Evolutionary conservation across 2,888 invertebrate species (phyloP).

Genomic region (Gerris lacustris): DNA sequence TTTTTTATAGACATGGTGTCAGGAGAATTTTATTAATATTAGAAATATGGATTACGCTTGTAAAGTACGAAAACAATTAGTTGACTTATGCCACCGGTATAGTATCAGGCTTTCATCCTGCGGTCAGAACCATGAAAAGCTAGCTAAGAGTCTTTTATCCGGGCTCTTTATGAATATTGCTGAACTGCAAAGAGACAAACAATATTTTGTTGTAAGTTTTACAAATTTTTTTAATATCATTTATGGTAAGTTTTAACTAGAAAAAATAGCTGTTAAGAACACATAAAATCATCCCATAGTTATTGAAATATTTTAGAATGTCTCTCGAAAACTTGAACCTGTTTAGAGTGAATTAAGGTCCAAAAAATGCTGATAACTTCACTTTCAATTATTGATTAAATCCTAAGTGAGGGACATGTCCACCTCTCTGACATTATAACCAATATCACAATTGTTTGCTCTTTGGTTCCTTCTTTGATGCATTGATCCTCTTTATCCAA

Average conservation of each 20-base stretch:
- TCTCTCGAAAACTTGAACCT: no score
- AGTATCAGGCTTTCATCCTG: conserved; percentile 52
- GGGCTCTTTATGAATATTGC: conserved; percentile 82
- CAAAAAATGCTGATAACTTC: no score
- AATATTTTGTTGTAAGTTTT: conserved; percentile 51
- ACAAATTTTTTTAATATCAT: background rate
- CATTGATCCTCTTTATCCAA: no score
- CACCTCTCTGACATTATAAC: no score
- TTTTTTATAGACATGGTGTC: conserved; percentile 63
- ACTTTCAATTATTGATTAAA: no score
- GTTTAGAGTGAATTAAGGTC: no score
- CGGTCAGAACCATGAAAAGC: conserved; percentile 37
- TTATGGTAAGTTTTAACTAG: background rate
- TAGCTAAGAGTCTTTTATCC: conserved; percentile 62
- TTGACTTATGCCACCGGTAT: conserved; percentile 53
- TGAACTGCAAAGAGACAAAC: conserved; percentile 59
- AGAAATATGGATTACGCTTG: conserved; percentile 69
- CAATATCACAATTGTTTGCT: no score
- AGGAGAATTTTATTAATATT: conserved; percentile 72
- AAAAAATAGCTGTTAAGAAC: background rate
- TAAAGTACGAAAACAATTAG: conserved; percentile 68
- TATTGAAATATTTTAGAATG: no score
- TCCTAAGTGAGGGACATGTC: no score
- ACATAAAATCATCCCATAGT: no score
- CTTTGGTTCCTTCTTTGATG: no score